Percentiles rank a stretch among this genome's conserved stretches.
phyloP scores from a whole-genome alignment of 1,140 invertebrate species.

The Listronotus oregonensis region DNA sequence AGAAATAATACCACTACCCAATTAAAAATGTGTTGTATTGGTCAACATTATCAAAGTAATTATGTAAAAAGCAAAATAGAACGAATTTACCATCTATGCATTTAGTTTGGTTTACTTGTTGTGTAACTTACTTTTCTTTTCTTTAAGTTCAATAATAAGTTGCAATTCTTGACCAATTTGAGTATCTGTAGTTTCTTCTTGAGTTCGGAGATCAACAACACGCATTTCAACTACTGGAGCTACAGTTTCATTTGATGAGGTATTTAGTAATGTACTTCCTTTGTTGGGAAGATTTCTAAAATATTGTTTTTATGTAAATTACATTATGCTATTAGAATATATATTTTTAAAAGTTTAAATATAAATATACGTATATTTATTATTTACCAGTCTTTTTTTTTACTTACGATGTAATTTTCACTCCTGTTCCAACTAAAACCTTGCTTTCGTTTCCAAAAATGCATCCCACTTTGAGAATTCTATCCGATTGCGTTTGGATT shows the following conservation, averaged over 20 bases:
- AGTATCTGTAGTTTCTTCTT: slow-evolving; percentile 48
- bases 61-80: too few relatives aligned
- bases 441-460: slow-evolving; percentile 56
- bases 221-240: slow-evolving; percentile 51
- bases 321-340: too few relatives aligned
- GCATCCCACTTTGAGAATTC: slow-evolving; percentile 68
- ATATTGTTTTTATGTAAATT: background rate
- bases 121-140: slow-evolving; percentile 42
- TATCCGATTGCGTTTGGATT: slow-evolving; percentile 69
- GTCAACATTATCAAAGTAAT: too few relatives aligned
- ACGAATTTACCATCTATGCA: too few relatives aligned
- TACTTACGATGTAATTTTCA: slow-evolving; percentile 50
- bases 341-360: too few relatives aligned
- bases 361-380: background rate
- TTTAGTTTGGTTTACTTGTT: too few relatives aligned
- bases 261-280: slow-evolving; percentile 46
- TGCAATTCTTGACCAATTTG: slow-evolving; percentile 54
- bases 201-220: slow-evolving; percentile 47
- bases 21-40: too few relatives aligned
- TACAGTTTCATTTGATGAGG: slow-evolving; percentile 29
- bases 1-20: too few relatives aligned
- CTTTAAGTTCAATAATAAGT: slow-evolving; percentile 51
- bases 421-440: slow-evolving; percentile 51
- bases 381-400: too few relatives aligned
- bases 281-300: slow-evolving; percentile 34